phyloP scores from a whole-genome alignment of 1,140 invertebrate genomes.

The Sycophaga agraensis region DNA sequence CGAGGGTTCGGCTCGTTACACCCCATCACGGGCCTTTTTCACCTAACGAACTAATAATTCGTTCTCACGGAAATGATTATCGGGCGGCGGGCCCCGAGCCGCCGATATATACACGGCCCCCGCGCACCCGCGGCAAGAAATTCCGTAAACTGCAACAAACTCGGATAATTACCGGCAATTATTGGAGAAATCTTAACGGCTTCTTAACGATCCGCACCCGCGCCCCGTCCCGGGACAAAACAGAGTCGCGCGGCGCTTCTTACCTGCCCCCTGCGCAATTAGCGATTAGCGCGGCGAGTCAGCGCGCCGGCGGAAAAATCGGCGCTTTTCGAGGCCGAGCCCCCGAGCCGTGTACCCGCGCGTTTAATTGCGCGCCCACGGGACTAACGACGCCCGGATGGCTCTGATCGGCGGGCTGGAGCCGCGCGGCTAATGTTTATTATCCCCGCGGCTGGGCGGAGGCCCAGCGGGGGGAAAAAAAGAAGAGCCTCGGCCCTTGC shows the following conservation, averaged over 20 bases:
- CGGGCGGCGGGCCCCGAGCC: not conserved
- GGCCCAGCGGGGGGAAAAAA: not conserved
- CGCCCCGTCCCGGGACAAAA: not conserved
- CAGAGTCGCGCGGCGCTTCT: not conserved
- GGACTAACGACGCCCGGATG: slow-evolving; percentile 20
- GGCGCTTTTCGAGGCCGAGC: slow-evolving; percentile 14
- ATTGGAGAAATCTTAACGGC: slow-evolving; percentile 23
- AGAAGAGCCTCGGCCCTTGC: too few relatives aligned
- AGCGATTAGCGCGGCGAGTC: too few relatives aligned
- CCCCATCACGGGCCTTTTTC: slow-evolving; percentile 30
- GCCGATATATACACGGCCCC: not conserved
- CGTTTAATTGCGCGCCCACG: slow-evolving; percentile 23
- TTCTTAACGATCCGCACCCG: not conserved
- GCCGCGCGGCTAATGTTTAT: not conserved
- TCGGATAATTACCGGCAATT: slow-evolving; percentile 6
- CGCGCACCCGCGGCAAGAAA: too few relatives aligned
- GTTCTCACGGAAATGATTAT: slow-evolving; percentile 37
- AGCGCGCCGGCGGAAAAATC: slow-evolving; percentile 6
- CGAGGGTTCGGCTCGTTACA: slow-evolving; percentile 33
- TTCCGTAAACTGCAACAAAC: slow-evolving; percentile 13
- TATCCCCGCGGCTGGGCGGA: not conserved
- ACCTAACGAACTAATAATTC: slow-evolving; percentile 38
- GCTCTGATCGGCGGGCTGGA: slow-evolving; percentile 6
- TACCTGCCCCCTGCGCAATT: not conserved
- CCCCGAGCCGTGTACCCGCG: slow-evolving; percentile 38